Base-by-base conservation (phyloP, 2,797 vertebrate species). In the Eptatretus atami region DNA sequence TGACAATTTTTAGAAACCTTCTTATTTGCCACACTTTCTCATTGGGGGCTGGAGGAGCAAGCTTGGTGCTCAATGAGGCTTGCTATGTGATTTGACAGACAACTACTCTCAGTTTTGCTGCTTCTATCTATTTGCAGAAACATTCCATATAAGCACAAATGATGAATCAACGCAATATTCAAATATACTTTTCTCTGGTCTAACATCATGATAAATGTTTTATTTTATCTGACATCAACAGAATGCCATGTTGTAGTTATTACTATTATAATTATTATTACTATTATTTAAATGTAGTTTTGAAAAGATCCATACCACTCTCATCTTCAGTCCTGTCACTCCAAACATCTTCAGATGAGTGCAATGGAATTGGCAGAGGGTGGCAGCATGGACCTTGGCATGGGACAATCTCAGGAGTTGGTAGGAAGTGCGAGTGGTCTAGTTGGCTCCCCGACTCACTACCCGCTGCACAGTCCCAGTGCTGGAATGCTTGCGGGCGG, bases 221-320 rank as follows among this genome's bases (percentile, higher is more conserved):
- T 19, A 19, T 60, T 44, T 66, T 70, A 60, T 68, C 68, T 65
- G 66, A 68, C 12, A 44, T 44, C 31, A 44, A 44, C 31, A 44
- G 31, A 44, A 44, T 44, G 31, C 31, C 31, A 44, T 44, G 31
- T 44, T 44, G 31, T 44, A 44, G 31, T 44, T 44, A 44, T 24
- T 24, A 24, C 55, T 60, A 9, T 24, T 15, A 60, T 60, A 8
- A 24, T 60, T 60, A 60, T 60, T 6, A 60, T 60, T 15, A 60
- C 24, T 60, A 57, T 60, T 8, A 60, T 60, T 60, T 11, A 8
- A 8, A 15, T 60, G 15, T 60, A 15, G 55, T 60, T 8, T 15
- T 15, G 24, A 60, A 60, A 60, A 60, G 24, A 11, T 60, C n/a
- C n/a, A n/a, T 3, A 44, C 31, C 31, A 44, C 31, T 44, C 31